phyloP scores from a whole-genome alignment of 2,888 invertebrate genomes.

The Platycheirus rosarum region DNA sequence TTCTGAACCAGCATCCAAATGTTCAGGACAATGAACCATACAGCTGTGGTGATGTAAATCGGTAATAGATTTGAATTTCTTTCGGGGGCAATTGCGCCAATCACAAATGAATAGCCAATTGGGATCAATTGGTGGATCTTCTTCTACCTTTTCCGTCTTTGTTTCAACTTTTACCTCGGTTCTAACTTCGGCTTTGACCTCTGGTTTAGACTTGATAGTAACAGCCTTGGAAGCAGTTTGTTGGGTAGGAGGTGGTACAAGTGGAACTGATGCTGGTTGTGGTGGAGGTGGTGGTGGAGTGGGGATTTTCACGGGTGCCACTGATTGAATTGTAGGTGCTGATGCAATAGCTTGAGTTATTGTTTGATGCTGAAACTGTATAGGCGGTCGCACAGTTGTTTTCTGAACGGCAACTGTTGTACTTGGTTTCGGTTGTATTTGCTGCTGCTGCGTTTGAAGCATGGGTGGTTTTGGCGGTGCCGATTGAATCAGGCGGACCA shows the following conservation, averaged over 20 bases:
- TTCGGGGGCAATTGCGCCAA: slow-evolving; percentile 94
- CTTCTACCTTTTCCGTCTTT: slow-evolving; percentile 55
- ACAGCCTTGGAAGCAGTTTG: slow-evolving; percentile 26
- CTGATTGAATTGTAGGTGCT: slow-evolving; percentile 72
- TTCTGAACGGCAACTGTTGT: slow-evolving; percentile 76
- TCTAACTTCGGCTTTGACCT: slow-evolving; percentile 48
- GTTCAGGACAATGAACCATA: slow-evolving; percentile 90
- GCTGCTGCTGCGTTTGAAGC: slow-evolving; percentile 77
- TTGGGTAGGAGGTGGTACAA: slow-evolving; percentile 37
- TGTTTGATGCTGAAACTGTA: slow-evolving; percentile 57
- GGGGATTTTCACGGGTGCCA: slow-evolving; percentile 40
- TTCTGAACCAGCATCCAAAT: slow-evolving; percentile 86
- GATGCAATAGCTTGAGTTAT: slow-evolving; percentile 69
- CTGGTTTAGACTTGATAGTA: slow-evolving; percentile 37
- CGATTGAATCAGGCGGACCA: slow-evolving; percentile 80
- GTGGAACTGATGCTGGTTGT: slow-evolving; percentile 7
- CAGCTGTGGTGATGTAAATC: slow-evolving; percentile 95
- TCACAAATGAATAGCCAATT: slow-evolving; percentile 90
- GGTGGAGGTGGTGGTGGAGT: slow-evolving; percentile 55
- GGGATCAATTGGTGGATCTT: slow-evolving; percentile 78
- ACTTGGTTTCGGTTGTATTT: neutral
- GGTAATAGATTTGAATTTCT: slow-evolving; percentile 88
- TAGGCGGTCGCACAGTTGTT: slow-evolving; percentile 47
- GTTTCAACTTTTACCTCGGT: slow-evolving; percentile 47
- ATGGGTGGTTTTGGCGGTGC: slow-evolving; percentile 74